phyloP scores from a whole-genome alignment of 2,797 vertebrate genomes.

The Sebastes elongatus region DNA sequence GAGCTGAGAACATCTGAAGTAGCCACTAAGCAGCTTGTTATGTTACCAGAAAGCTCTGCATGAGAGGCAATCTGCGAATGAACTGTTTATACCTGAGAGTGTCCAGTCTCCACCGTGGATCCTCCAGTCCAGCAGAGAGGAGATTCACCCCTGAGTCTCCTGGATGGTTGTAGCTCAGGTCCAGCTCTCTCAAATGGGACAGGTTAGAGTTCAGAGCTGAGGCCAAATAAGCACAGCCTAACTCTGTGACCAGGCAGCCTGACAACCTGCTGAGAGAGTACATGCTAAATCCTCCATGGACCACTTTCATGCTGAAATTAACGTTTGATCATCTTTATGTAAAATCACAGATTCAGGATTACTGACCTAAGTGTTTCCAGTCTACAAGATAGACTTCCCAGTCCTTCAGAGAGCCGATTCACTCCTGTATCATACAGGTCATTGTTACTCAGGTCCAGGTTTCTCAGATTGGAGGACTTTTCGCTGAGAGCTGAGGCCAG shows the following conservation, averaged over 20 bases:
- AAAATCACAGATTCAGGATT: background rate
- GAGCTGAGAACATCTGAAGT: background rate
- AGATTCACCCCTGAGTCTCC: background rate
- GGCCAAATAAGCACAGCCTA: background rate
- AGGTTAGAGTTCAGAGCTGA: background rate
- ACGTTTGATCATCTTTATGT: background rate
- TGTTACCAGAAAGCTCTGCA: background rate
- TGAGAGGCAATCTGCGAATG: background rate
- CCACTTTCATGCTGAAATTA: background rate
- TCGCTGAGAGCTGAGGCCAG: background rate
- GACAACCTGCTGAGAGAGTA: background rate
- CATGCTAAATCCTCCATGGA: background rate
- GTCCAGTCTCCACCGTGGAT: background rate
- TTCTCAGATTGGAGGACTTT: background rate
- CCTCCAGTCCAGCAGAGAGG: background rate
- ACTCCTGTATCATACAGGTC: conserved; percentile 12
- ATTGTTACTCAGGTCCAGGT: conserved; percentile 28
- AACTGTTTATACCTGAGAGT: background rate
- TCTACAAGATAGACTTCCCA: background rate
- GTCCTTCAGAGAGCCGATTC: background rate
- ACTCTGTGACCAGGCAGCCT: background rate
- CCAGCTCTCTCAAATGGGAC: background rate
- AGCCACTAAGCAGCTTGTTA: background rate
- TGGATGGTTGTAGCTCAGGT: conserved; percentile 1
- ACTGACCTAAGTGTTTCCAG: conserved; percentile 19